Percentiles rank a stretch among this genome's conserved stretches.
Evolutionary conservation across 2,113 vertebrate genomes (phyloP).

Genomic region (Pollimyrus isidori): DNA sequence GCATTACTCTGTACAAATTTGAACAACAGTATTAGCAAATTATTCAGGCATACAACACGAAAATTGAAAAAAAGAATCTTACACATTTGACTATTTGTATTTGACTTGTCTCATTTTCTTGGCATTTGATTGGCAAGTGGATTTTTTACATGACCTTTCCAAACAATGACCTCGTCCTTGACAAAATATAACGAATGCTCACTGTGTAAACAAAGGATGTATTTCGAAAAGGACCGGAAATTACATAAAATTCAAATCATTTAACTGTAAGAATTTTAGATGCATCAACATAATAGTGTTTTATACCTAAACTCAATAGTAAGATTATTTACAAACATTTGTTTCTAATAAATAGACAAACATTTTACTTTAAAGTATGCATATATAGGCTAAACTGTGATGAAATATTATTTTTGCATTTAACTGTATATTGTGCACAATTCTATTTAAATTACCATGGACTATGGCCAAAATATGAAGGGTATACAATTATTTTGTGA

Average conservation of each 20-base stretch:
- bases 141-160: background rate
- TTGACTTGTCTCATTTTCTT: background rate
- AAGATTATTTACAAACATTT: constrained; percentile 5
- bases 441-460: background rate
- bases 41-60: background rate
- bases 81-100: background rate
- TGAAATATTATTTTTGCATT: constrained; percentile 8
- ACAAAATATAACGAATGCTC: background rate
- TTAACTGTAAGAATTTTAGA: background rate
- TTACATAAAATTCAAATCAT: background rate
- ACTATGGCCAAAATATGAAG: background rate
- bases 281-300: background rate
- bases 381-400: background rate
- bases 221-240: background rate
- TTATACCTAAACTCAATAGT: background rate
- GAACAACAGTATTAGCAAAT: background rate
- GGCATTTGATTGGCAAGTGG: background rate
- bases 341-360: background rate
- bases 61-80: background rate
- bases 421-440: background rate
- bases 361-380: background rate
- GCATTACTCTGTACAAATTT: background rate
- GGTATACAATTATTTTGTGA: background rate
- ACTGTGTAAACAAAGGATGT: background rate
- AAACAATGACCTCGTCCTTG: background rate